phyloP scores from a whole-genome alignment of 2,797 vertebrate species.

The Odontamblyopus rebecca region DNA sequence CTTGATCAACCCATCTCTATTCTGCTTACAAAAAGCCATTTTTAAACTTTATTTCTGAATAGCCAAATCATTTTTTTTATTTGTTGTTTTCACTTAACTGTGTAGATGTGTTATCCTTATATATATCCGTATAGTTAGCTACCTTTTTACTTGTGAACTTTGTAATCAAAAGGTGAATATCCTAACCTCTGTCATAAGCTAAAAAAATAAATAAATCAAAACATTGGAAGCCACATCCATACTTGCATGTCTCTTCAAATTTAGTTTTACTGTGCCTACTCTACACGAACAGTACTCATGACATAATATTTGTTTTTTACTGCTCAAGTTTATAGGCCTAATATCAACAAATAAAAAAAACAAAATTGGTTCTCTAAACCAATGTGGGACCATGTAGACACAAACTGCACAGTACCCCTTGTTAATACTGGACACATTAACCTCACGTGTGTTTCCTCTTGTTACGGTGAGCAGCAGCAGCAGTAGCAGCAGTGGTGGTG shows the following conservation, averaged over 20 bases:
- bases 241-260: neutral
- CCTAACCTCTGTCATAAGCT: too few relatives aligned
- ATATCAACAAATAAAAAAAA: neutral
- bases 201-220: neutral
- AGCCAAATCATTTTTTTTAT: neutral
- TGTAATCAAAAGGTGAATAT: too few relatives aligned
- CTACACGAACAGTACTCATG: neutral
- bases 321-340: neutral
- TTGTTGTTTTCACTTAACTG: too few relatives aligned
- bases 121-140: too few relatives aligned
- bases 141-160: too few relatives aligned
- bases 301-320: neutral
- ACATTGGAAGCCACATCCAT: neutral
- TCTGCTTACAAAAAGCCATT: neutral
- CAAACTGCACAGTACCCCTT: neutral
- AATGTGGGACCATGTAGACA: neutral
- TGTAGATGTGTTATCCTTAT: too few relatives aligned
- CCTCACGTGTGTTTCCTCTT: conserved; percentile 38
- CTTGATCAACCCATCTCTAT: conserved; percentile 2
- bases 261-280: neutral
- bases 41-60: too few relatives aligned
- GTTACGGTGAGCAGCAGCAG: conserved; percentile 60
- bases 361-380: neutral
- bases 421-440: conserved; percentile 53
- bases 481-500: conserved; percentile 62